phyloP scores from a whole-genome alignment of 2,113 vertebrate species.

The Phalacrocorax aristotelis region DNA sequence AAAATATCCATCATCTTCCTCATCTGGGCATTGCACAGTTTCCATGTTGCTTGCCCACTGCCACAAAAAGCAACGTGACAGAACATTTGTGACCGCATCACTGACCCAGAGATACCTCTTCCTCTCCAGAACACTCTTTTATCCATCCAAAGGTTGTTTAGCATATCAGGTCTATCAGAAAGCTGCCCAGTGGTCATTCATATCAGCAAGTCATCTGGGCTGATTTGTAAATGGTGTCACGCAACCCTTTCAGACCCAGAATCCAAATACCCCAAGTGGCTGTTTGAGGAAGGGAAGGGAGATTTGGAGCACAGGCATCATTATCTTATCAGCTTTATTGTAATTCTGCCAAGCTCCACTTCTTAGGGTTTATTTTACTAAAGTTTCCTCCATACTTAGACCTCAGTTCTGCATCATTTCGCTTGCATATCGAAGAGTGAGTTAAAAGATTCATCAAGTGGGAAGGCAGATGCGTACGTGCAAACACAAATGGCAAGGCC shows the following conservation, averaged over 20 bases:
- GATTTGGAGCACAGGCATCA: background rate
- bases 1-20: background rate
- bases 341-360: background rate
- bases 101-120: background rate
- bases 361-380: background rate
- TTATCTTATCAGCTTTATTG: conserved; percentile 11
- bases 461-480: background rate
- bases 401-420: background rate
- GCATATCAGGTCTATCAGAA: background rate
- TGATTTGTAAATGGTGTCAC: background rate
- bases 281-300: background rate
- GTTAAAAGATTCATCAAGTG: background rate
- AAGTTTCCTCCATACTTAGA: background rate
- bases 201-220: background rate
- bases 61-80: background rate
- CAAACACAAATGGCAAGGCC: background rate
- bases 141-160: background rate
- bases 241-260: background rate
- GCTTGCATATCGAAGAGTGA: background rate
- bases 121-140: background rate
- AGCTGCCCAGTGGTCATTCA: background rate
- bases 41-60: background rate
- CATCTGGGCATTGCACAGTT: background rate
- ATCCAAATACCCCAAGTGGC: background rate
- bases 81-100: background rate